These are phyloP conservation scores for Heterodera schachtii DNA, from an alignment of 1,140 invertebrate species.

Conservation along the genomic window DNA sequence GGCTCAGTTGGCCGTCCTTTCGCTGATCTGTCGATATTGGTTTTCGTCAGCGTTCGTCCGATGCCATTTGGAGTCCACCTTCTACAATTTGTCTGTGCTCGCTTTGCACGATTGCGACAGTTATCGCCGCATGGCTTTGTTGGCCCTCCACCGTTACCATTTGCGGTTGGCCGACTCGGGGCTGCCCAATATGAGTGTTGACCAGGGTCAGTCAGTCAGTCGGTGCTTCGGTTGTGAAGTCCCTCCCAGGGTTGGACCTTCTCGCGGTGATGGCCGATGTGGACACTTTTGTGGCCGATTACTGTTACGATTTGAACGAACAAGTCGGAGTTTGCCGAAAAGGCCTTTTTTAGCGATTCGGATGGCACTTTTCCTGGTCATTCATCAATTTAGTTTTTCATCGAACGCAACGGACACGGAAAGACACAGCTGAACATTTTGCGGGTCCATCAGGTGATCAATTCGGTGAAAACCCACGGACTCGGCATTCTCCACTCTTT, in stretches of 20 bases:
- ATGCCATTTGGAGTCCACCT: slow-evolving; percentile 78
- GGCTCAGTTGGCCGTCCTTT: background rate
- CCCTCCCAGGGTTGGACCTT: slow-evolving; percentile 76
- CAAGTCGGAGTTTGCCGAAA: slow-evolving; percentile 70
- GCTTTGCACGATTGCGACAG: slow-evolving; percentile 96
- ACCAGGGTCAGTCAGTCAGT: slow-evolving; percentile 73
- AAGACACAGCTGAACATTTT: slow-evolving; percentile 90
- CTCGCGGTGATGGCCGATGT: slow-evolving; percentile 97
- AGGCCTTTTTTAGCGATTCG: too few relatives aligned
- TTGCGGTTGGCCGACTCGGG: slow-evolving; percentile 80
- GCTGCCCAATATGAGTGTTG: slow-evolving; percentile 90
- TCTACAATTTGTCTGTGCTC: slow-evolving; percentile 96
- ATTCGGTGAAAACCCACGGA: slow-evolving; percentile 95
- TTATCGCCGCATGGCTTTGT: slow-evolving; percentile 90
- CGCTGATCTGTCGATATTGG: background rate
- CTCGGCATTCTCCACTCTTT: slow-evolving; percentile 96
- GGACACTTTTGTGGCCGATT: slow-evolving; percentile 88
- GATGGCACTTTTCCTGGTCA: background rate
- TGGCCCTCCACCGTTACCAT: slow-evolving; percentile 83
- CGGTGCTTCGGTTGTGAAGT: background rate
- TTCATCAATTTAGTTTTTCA: slow-evolving; percentile 75
- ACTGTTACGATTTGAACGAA: slow-evolving; percentile 93
- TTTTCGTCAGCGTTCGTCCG: slow-evolving; percentile 35
- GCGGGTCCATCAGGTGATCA: slow-evolving; percentile 90
- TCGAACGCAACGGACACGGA: slow-evolving; percentile 86